Evolutionary conservation across 2,888 invertebrate species (phyloP), one percentile per base, ranked within the genome.

Genomic region (Diarsia mendica): DNA sequence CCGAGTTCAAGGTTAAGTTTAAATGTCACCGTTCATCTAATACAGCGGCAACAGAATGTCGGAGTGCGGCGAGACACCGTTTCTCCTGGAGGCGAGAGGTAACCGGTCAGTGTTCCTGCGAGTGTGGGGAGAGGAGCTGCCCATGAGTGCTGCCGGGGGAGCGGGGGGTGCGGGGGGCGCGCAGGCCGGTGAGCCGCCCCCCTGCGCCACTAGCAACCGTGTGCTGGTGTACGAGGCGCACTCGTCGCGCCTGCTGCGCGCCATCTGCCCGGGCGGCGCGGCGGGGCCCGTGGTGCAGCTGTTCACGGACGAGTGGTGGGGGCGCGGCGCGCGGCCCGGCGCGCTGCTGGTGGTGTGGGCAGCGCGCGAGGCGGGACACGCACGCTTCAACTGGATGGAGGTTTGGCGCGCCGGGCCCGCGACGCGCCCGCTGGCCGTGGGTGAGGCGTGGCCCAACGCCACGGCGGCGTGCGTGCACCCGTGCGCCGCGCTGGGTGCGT

Each of bases 311-410:
- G 98, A 98, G 91, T 98, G 98, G 98, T 96, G 91, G 90, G 92
- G 92, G 65, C 90, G 92, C 46, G 90, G 97, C 82, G 67, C 72
- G 97, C 97, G 23, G 97, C 74, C 85, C 63, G 98, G 60, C 98
- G 98, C 98, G n/a, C 97, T 98, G 83, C 98, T 98, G 86, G 97
- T 98, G 75, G 98, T 98, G 95, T 98, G 98, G 85, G 98, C 98
- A 89, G 98, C 98, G 91, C 98, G 98, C 94, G 98, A 98, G 92
- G 95, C 97, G n/a, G 98, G 98, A 49, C 98, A 94, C 70, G 98
- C 98, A 67, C 97, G 97, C n/a, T 97, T 98, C 89, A 97, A 98
- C 76, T 98, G 98, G 98, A 96, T 98, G 91, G 94, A 94, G 83
- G 88, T 91, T 84, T 92, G 93, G 92, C 90, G 90, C 76, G 89